A percentile compares a stretch with the other conserved stretches of the same genome.
Conservation (phyloP, 1,140 invertebrate genomes). For the Brachystomella parvula region DNA sequence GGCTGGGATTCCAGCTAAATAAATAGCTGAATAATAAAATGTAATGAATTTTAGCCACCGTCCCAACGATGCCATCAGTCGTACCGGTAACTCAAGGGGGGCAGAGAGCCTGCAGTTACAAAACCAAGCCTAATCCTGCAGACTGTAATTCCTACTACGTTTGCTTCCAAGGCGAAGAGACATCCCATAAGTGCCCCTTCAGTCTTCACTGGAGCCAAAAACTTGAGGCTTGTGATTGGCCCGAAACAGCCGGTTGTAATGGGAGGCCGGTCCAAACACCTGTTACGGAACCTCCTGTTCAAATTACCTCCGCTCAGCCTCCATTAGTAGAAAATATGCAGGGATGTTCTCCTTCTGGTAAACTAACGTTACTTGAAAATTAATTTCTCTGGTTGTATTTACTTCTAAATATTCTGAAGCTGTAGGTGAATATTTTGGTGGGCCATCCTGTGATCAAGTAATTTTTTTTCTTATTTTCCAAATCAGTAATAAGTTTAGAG, state of each 20-base stretch:
- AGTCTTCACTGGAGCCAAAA: constrained; percentile 70
- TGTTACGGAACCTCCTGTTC: not conserved
- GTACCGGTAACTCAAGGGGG: constrained; percentile 35
- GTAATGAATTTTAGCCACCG: not conserved
- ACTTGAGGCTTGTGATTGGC: constrained; percentile 68
- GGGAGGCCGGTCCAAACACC: too few relatives aligned
- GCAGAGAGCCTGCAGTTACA: constrained; percentile 51
- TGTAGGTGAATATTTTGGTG: constrained; percentile 36
- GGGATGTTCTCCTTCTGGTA: too few relatives aligned
- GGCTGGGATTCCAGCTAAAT: too few relatives aligned
- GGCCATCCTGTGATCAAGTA: constrained; percentile 36
- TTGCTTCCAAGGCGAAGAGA: constrained; percentile 60
- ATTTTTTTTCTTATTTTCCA: too few relatives aligned
- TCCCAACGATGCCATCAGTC: constrained; percentile 39
- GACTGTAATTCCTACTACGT: constrained; percentile 68
- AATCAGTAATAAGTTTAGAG: too few relatives aligned
- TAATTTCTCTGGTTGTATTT: too few relatives aligned
- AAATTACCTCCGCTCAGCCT: too few relatives aligned
- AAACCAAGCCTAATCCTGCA: constrained; percentile 55
- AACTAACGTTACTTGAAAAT: too few relatives aligned
- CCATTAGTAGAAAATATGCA: too few relatives aligned
- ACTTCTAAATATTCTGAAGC: too few relatives aligned
- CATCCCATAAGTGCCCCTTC: constrained; percentile 61
- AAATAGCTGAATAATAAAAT: too few relatives aligned
- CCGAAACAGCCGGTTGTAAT: constrained; percentile 22